Evolutionary conservation across 2,797 vertebrate species (phyloP).

Genomic region (Pagetopsis macropterus): DNA sequence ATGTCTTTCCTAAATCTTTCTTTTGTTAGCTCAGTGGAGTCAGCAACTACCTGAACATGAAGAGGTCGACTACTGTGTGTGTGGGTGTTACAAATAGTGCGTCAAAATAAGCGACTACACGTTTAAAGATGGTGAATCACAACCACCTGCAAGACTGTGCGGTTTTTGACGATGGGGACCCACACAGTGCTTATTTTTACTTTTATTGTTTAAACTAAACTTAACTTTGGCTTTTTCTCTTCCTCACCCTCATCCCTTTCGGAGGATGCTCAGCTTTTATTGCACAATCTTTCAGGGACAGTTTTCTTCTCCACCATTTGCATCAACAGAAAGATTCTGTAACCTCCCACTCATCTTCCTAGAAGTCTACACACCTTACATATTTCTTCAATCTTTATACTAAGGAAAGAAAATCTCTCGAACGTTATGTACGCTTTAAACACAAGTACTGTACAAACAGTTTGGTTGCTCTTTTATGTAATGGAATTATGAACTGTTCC

Average conservation of each 20-base stretch:
- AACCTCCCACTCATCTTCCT: no score
- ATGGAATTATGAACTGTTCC: neutral
- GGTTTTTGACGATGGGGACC: neutral
- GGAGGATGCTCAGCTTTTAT: no score
- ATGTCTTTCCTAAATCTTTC: neutral
- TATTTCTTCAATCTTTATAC: no score
- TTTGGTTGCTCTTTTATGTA: no score
- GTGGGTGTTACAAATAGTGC: neutral
- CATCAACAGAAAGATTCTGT: neutral
- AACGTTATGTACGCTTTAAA: no score
- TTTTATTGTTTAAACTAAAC: neutral
- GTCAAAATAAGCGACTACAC: neutral
- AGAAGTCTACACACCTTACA: no score
- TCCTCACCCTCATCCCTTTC: neutral
- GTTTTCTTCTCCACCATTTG: neutral
- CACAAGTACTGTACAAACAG: no score
- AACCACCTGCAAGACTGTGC: conserved; percentile 1
- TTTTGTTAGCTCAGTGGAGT: neutral
- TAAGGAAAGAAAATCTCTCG: no score
- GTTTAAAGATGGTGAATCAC: conserved; percentile 2
- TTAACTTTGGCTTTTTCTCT: neutral
- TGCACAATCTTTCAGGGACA: neutral
- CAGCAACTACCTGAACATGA: neutral
- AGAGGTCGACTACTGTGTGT: neutral
- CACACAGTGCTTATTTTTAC: conserved; percentile 1